These are phyloP conservation scores for Apotomis capreana DNA, from an alignment of 2,888 invertebrate genomes.

Conservation along the genomic window DNA sequence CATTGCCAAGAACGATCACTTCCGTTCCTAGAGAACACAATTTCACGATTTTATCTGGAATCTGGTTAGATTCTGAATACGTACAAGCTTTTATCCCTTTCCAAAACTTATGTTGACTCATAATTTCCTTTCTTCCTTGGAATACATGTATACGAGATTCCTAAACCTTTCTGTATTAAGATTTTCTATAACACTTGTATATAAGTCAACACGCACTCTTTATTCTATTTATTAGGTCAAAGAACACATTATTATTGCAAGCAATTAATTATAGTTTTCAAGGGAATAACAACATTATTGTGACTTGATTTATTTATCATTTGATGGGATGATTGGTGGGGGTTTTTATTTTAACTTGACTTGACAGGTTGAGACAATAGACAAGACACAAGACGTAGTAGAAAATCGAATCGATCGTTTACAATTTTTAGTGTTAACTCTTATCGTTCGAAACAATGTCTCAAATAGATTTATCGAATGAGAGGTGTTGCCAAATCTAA, in stretches of 20 bases:
- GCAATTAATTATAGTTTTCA: slow-evolving; percentile 31
- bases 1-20: slow-evolving; percentile 74
- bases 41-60: slow-evolving; percentile 78
- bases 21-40: slow-evolving; percentile 69
- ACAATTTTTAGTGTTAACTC: not conserved
- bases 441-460: not conserved
- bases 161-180: slow-evolving; percentile 43
- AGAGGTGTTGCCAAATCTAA: slow-evolving; percentile 29
- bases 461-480: slow-evolving; percentile 29
- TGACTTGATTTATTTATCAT: slow-evolving; percentile 40
- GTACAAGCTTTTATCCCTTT: slow-evolving; percentile 70
- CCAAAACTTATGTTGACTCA: slow-evolving; percentile 81
- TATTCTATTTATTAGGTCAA: slow-evolving; percentile 43
- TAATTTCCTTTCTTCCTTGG: slow-evolving; percentile 59
- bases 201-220: slow-evolving; percentile 19
- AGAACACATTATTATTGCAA: slow-evolving; percentile 46
- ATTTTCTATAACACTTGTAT: slow-evolving; percentile 10
- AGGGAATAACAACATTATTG: slow-evolving; percentile 38
- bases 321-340: slow-evolving; percentile 37
- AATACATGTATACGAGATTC: slow-evolving; percentile 56
- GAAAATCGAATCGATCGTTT: slow-evolving; percentile 1
- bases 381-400: slow-evolving; percentile 11
- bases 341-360: slow-evolving; percentile 28
- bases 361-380: slow-evolving; percentile 40
- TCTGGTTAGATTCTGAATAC: slow-evolving; percentile 64